Evolutionary conservation across 2,113 vertebrate species (phyloP).

Genomic region (Paramormyrops kingsleyae): DNA sequence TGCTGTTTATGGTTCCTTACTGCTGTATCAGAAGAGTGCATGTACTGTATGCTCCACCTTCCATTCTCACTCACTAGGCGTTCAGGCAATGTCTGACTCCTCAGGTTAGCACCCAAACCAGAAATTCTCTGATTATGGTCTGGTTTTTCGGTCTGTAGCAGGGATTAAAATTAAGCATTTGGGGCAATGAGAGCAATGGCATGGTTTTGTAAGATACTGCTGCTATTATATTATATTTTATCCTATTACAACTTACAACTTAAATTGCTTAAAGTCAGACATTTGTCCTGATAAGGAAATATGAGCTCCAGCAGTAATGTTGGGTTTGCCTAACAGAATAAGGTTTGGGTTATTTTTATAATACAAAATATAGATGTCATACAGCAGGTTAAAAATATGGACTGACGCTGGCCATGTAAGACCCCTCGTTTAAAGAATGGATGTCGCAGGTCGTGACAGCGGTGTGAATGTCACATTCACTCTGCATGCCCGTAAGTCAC

Average conservation of each 20-base stretch:
- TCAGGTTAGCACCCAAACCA: neutral
- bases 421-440: neutral
- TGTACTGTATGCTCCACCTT: neutral
- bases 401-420: neutral
- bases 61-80: neutral
- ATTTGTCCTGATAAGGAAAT: neutral
- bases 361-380: neutral
- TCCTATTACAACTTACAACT: neutral
- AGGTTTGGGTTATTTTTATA: neutral
- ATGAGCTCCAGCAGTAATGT: neutral
- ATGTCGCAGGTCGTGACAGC: neutral
- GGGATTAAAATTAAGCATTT: neutral
- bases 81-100: neutral
- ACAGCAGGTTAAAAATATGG: neutral
- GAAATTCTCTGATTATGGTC: neutral
- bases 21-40: neutral
- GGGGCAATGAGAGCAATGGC: neutral
- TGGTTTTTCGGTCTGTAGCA: neutral
- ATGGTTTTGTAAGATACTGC: neutral
- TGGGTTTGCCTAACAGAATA: neutral
- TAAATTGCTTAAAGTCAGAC: neutral
- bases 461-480: neutral
- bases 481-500: slow-evolving; percentile 24
- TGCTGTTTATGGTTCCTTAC: neutral
- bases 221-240: neutral